These are phyloP conservation scores for Elmis aenea DNA, from an alignment of 2,888 invertebrate species.

Conservation along the genomic window DNA sequence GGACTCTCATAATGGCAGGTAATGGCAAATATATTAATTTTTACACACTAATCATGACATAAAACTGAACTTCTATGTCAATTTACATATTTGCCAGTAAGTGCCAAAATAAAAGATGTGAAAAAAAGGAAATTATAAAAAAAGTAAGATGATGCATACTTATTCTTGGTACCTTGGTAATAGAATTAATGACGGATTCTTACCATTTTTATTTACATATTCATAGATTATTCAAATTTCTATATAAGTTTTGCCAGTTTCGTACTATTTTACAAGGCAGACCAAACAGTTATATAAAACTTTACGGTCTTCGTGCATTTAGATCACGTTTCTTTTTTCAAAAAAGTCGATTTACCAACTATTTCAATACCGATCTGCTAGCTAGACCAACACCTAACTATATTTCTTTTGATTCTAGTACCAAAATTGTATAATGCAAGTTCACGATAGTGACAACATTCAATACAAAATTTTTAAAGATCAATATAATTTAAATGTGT, in stretches of 20 bases:
- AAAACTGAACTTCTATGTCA: too few species aligned
- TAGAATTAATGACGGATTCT: slow-evolving; percentile 11
- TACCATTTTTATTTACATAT: slow-evolving; percentile 15
- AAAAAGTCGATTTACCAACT: too few species aligned
- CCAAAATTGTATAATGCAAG: slow-evolving; percentile 13
- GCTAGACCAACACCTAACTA: slow-evolving; percentile 22
- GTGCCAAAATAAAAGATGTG: slow-evolving; percentile 12
- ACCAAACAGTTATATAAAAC: slow-evolving; percentile 7
- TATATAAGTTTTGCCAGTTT: slow-evolving; percentile 6
- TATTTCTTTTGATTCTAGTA: slow-evolving; percentile 15
- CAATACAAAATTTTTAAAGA: slow-evolving; percentile 21
- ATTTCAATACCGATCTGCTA: too few species aligned
- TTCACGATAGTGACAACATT: too few species aligned
- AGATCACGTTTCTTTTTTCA: too few species aligned
- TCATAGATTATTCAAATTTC: slow-evolving; percentile 8
- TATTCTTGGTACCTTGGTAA: slow-evolving; percentile 11
- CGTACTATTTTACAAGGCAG: slow-evolving; percentile 10
- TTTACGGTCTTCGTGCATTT: slow-evolving; percentile 9
- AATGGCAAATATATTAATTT: not conserved
- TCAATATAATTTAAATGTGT: slow-evolving; percentile 17
- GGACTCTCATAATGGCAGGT: slow-evolving; percentile 32
- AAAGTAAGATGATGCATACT: slow-evolving; percentile 10
- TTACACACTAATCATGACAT: too few species aligned
- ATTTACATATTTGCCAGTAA: not conserved
- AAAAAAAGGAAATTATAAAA: slow-evolving; percentile 7